Evolutionary conservation across 2,888 invertebrate genomes (phyloP), one percentile per base, ranked within the genome.

Genomic region (Cerastoderma edule): DNA sequence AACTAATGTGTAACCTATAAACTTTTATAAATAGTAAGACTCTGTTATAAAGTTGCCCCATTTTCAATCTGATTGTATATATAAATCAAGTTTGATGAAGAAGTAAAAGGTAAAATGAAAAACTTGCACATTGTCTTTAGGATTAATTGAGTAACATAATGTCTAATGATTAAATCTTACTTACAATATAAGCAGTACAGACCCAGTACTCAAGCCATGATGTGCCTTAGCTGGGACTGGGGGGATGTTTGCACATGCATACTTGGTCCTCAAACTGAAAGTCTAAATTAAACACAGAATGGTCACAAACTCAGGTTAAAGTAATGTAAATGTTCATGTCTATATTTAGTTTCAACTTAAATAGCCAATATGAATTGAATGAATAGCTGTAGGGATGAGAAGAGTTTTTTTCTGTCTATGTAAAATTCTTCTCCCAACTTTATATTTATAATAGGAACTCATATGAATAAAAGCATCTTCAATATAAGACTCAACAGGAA

Each of bases 101-200:
- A n/a, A n/a, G n/a, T n/a, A n/a, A n/a, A n/a, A n/a, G n/a, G n/a
- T n/a, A n/a, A n/a, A n/a, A n/a, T n/a, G n/a, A n/a, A n/a, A 39
- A 39, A 39, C 16, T 39, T 8, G 39, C 16, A 39, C 16, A 10
- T 8, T 10, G 10, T 39, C 8, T 16, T 39, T 39, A 8, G 10
- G 16, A 39, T 16, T 10, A 39, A 10, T 5, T 22, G 16, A 19
- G 48, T 48, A 6, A 48, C 48, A 10, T 10, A 6, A 48, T 19
- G n/a, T 48, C 22, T 48, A 48, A 48, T 48, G 4, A 24, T 6
- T 35, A 10, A 35, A 6, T 35, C 28, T 39, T 2, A 78, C 82
- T 79, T 67, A 82, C 82, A 82, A 44, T 22, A 82, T 82, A 24
- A 82, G 72, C 24, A 82, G 57, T 32, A 82, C 68, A 24, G 79